Base-by-base conservation (phyloP, 2,888 invertebrate species). In the Trypoxylon attenuatum region DNA sequence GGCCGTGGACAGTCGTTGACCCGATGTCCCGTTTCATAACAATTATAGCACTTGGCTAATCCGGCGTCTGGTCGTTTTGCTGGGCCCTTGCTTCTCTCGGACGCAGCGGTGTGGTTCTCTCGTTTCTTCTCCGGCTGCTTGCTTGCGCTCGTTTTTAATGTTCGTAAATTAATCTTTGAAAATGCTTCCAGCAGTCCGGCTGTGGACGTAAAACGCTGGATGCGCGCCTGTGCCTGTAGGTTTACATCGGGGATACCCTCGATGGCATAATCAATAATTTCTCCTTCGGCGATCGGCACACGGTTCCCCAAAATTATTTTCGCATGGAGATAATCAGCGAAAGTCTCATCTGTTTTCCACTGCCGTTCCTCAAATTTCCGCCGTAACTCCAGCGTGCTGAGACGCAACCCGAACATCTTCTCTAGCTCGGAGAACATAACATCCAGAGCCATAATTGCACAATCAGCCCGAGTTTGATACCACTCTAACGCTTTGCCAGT, bases 1-100 rank as follows among this genome's bases (percentile, higher is more conserved):
- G 47, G 47, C n/a, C 2, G 19, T 10, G 1, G 47, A 33, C 72
- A 19, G 39, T 50, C 39, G 2, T 6, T 50, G 1, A 38, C 18
- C 1, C 33, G 5, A 6, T 50, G 50, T 2, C 21, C 50, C 2
- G 3, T 4, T 21, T 38, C 1, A 4, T 19, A 38, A 22, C 38
- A 50, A 15, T 39, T 50, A 8, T 22, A 50, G 13, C 50, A 38
- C 13, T 15, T 5, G 2, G 15, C 6, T 5, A 3, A 0, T 2
- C n/a, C 6, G 5, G 29, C 4, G n/a, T n/a, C n/a, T n/a, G n/a
- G n/a, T n/a, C n/a, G n/a, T 29, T 13, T 10, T 6, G 5, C 29
- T 29, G 5, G 4, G 8, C 2, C 6, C 0, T n/a, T n/a, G n/a
- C 13, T 13, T 8, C 13, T 13, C 29, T 2, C 13, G 25, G 25